A percentile compares a stretch with the other conserved stretches of the same genome.
Evolutionary conservation across 2,797 vertebrate species (phyloP).

Genomic region (Myioborus miniatus): DNA sequence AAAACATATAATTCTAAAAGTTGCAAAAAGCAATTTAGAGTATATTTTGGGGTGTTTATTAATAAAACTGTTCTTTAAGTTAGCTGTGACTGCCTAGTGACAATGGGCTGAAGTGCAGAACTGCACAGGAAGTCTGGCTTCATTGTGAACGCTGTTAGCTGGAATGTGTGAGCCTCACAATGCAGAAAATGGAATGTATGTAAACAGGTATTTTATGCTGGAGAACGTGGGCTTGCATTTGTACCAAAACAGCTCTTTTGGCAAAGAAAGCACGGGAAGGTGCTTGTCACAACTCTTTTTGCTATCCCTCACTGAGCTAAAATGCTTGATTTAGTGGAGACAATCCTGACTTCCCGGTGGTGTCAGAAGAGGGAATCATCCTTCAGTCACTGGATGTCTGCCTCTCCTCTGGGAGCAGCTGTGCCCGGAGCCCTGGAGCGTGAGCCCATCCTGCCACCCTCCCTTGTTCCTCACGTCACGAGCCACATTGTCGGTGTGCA

Average conservation of each 20-base stretch:
- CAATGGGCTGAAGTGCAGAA: neutral
- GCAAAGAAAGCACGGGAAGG: neutral
- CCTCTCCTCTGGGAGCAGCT: neutral
- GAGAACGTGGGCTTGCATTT: neutral
- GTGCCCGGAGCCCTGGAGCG: accelerated
- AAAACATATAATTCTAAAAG: neutral
- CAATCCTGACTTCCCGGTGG: neutral
- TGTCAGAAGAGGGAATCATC: neutral
- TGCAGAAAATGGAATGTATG: neutral
- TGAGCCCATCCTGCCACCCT: neutral
- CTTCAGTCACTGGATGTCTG: accelerated
- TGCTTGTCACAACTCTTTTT: neutral
- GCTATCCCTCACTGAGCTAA: neutral
- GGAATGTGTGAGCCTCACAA: neutral
- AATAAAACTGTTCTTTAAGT: neutral
- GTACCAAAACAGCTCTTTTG: neutral
- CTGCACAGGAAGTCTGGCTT: neutral
- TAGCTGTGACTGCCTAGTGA: neutral
- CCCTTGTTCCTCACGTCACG: neutral
- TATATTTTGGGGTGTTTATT: neutral
- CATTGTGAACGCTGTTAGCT: neutral
- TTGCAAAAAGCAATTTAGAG: neutral
- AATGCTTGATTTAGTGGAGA: neutral
- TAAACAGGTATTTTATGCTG: neutral
- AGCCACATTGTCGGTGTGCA: neutral